A percentile compares a stretch with the other conserved stretches of the same genome.
Conservation (phyloP, 2,113 vertebrate genomes). For the Tichodroma muraria region DNA sequence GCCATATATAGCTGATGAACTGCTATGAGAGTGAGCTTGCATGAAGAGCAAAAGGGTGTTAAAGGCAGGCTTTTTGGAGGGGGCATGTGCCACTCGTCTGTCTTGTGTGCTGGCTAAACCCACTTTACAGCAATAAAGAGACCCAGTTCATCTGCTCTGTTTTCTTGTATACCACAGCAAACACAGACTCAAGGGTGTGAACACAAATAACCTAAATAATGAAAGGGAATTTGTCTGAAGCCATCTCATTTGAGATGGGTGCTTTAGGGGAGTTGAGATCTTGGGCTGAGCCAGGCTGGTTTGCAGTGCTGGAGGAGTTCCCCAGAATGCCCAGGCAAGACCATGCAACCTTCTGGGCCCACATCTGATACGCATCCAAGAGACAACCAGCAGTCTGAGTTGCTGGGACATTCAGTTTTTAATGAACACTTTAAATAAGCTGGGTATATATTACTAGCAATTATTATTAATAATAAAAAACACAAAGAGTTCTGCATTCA, state of each 20-base stretch:
- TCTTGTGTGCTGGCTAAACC: not conserved
- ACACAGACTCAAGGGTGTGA: rapidly evolving
- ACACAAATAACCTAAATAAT: not conserved
- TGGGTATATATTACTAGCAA: constrained; percentile 58
- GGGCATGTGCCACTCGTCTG: not conserved
- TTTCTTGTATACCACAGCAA: not conserved
- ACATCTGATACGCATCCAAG: rapidly evolving
- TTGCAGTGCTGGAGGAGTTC: not conserved
- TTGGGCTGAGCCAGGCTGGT: not conserved
- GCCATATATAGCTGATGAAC: constrained; percentile 6
- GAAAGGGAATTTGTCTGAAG: not conserved
- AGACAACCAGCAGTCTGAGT: not conserved
- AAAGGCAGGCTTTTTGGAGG: not conserved
- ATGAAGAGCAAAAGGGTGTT: not conserved
- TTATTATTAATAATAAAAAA: constrained; percentile 33
- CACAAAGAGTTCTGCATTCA: constrained; percentile 34
- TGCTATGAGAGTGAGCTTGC: not conserved
- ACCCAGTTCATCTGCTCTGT: not conserved
- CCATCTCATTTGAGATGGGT: rapidly evolving
- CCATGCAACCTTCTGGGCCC: not conserved
- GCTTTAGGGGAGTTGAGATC: rapidly evolving
- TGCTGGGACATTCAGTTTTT: not conserved
- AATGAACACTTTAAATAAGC: constrained; percentile 63
- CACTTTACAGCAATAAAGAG: constrained; percentile 12
- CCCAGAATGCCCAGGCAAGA: not conserved